A percentile compares a stretch with the other conserved stretches of the same genome.
phyloP scores from a whole-genome alignment of 2,113 vertebrate species.

The Hippocampus mohnikei region DNA sequence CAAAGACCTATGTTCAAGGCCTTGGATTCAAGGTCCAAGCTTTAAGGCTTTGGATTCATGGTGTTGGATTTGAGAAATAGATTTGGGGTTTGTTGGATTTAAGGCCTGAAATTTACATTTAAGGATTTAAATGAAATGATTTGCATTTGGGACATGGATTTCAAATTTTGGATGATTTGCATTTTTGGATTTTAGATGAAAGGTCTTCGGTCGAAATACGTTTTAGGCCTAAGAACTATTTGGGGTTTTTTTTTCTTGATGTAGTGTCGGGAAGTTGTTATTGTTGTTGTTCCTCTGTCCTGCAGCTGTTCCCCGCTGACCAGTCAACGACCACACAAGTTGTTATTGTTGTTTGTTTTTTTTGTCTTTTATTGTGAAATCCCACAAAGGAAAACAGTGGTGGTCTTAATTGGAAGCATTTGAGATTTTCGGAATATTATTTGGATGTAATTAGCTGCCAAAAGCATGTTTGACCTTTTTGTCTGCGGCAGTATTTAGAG shows the following conservation, averaged over 20 bases:
- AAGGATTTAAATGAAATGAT: too few species aligned
- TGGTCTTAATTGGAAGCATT: not conserved
- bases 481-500: conserved; percentile 1
- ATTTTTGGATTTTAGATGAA: not conserved
- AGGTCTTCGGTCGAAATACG: too few species aligned
- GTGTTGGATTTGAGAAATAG: not conserved
- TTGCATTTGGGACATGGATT: too few species aligned
- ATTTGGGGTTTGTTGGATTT: too few species aligned
- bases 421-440: not conserved
- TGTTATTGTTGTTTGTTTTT: not conserved
- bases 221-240: too few species aligned
- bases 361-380: not conserved
- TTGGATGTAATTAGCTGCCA: not conserved
- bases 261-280: not conserved
- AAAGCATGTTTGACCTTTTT: not conserved
- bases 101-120: too few species aligned
- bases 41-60: not conserved
- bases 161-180: too few species aligned
- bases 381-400: not conserved
- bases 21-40: not conserved
- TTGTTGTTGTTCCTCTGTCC: not conserved
- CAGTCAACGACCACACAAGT: not conserved
- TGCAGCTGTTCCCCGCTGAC: not conserved
- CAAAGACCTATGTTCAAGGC: too few species aligned
- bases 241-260: not conserved